A percentile compares a stretch with the other conserved stretches of the same genome.
Conservation (phyloP, 2,888 invertebrate species). For the Stenchaetothrips biformis region DNA sequence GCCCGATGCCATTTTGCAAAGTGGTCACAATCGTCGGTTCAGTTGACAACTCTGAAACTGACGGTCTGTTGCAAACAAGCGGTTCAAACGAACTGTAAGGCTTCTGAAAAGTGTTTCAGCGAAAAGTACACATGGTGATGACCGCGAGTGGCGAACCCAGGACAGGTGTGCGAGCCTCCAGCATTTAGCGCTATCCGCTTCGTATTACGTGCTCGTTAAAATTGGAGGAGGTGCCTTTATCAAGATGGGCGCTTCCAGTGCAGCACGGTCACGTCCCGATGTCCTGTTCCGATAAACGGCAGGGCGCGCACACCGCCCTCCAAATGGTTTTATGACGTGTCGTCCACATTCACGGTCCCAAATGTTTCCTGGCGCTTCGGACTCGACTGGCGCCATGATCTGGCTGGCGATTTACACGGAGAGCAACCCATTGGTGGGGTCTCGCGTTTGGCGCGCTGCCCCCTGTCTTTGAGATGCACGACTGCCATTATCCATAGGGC, state of each 20-base stretch:
- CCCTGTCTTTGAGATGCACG: background rate
- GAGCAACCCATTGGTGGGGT: too few relatives aligned
- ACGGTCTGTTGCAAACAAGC: too few relatives aligned
- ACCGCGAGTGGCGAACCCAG: background rate
- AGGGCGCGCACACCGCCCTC: background rate
- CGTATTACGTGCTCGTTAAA: conserved; percentile 2
- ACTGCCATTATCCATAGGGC: background rate
- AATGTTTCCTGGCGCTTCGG: background rate
- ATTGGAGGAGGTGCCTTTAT: background rate
- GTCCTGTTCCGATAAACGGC: background rate
- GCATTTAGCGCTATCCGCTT: background rate
- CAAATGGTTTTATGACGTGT: conserved; percentile 11
- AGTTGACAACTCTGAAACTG: too few relatives aligned
- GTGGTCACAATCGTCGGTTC: too few relatives aligned
- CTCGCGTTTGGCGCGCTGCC: too few relatives aligned
- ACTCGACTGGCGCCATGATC: too few relatives aligned
- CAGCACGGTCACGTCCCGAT: background rate
- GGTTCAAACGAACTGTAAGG: too few relatives aligned
- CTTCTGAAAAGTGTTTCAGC: too few relatives aligned
- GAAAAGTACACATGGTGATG: background rate
- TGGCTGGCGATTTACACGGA: too few relatives aligned
- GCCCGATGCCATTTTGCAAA: too few relatives aligned
- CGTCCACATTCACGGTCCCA: background rate
- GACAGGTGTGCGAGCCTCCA: too few relatives aligned
- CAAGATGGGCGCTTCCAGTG: conserved; percentile 6